Conservation (phyloP, 2,113 vertebrate species). For the Chionodraco myersi region DNA sequence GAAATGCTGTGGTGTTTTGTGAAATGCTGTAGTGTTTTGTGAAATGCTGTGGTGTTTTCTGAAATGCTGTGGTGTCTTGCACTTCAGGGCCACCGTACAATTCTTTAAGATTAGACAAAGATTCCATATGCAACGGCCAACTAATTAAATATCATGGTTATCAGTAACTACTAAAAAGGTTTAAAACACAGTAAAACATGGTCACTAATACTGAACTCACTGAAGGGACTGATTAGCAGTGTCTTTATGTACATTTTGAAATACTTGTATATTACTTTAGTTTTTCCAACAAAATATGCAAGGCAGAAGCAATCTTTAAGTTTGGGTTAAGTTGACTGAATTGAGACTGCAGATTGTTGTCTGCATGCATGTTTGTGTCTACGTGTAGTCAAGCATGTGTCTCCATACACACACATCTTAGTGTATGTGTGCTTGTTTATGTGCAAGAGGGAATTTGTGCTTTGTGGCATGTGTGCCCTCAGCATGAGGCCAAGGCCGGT, state of each 20-base stretch:
- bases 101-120: no score
- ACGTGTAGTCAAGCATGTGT: slow-evolving; percentile 31
- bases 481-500: slow-evolving; percentile 79
- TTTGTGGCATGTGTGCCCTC: slow-evolving; percentile 84
- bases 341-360: not conserved
- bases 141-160: not conserved
- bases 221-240: no score
- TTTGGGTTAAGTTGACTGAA: not conserved
- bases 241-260: no score
- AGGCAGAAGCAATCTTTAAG: not conserved
- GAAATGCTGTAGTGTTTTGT: no score
- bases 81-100: no score
- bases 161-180: not conserved
- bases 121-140: no score
- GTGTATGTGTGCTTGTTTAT: slow-evolving; percentile 40
- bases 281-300: no score
- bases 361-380: slow-evolving; percentile 20
- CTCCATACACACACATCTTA: slow-evolving; percentile 28
- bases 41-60: no score
- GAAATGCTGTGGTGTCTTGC: no score
- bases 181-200: not conserved
- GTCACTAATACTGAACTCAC: not conserved
- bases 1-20: no score
- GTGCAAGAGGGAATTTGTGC: slow-evolving; percentile 68
- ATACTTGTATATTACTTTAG: no score